These are phyloP conservation scores for Stigmatopora nigra DNA, from an alignment of 2,113 vertebrate genomes.

Conservation along the genomic window DNA sequence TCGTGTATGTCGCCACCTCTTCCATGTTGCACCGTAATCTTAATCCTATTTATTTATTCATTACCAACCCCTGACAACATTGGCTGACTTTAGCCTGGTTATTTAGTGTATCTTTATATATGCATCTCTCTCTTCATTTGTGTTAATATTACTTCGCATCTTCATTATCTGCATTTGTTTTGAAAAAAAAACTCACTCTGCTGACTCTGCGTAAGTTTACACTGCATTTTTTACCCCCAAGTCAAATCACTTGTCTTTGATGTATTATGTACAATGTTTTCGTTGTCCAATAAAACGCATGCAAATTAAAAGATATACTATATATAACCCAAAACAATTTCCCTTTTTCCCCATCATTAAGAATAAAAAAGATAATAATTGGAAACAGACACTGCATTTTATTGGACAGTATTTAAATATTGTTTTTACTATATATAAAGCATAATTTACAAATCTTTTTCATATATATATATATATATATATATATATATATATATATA, in stretches of 20 bases:
- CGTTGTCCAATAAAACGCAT: neutral
- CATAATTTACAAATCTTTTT: too few relatives aligned
- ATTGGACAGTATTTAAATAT: too few relatives aligned
- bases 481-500: too few relatives aligned
- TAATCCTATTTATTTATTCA: slow-evolving; percentile 24
- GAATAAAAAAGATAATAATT: too few relatives aligned
- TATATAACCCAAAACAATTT: too few relatives aligned
- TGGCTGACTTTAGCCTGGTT: slow-evolving; percentile 7
- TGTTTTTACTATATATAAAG: too few relatives aligned
- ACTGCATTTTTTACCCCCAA: neutral
- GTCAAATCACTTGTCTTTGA: neutral
- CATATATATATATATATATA: too few relatives aligned
- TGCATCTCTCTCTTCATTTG: neutral
- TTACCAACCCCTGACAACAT: slow-evolving; percentile 5
- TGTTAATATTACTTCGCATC: neutral
- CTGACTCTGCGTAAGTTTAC: neutral
- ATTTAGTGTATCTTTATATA: neutral
- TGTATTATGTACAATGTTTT: neutral
- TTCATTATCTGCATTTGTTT: neutral
- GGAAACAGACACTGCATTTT: too few relatives aligned
- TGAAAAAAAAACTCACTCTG: neutral
- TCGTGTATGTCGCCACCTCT: slow-evolving; percentile 14
- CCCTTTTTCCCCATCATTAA: too few relatives aligned
- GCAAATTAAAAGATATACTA: neutral
- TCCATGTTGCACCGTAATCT: slow-evolving; percentile 22